Evolutionary conservation across 2,113 vertebrate species (phyloP), one percentile per base, ranked within the genome.

Genomic region (Gorsachius goisagi): DNA sequence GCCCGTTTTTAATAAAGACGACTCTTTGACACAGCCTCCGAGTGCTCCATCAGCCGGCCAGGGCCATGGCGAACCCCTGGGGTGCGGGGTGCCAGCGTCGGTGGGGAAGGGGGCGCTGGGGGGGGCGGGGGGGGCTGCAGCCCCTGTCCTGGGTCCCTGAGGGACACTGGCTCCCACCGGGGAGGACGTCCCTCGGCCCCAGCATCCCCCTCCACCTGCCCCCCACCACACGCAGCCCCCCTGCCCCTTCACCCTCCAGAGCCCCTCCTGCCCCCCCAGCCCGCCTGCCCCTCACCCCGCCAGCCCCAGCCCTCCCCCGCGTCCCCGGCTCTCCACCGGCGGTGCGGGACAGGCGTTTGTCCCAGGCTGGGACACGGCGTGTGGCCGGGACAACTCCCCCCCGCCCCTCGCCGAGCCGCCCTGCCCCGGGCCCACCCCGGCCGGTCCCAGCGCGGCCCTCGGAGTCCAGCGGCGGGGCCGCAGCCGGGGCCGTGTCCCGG

Each of bases 1-100:
- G 37, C 71, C 44, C 10, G 1, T 91, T 89, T 94, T 49, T 92
- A 97, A 96, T 97, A 97, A 97, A 96, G 32, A 86, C 22, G 18
- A 11, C 63, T 60, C 69, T 95, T 94, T 35, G 85, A 96, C 67
- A 35, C 2, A 3, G 83, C 10, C 74, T 93, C 24, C 0, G 10
- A 45, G 53, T n/a, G 41, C n/a, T 93, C 45, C 1, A 2, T 90
- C 73, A 41, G 37, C 19, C 1, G 0, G 4, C 20, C 1, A 12
- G 27, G 30, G 11, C 35, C 11, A 2, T 1, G 11, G 59, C 8
- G 4, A 49, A 28, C 4, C 8, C 37, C 18, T 3, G 1, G 6
- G 49, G 32, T 1, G 5, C 6, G 52, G 28, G 21, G 6, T 44
- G 32, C 12, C 41, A 33, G 85, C 11, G 4, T 9, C 9, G 2